Conservation (phyloP, 2,888 invertebrate species). For the Abrostola triplasia region DNA sequence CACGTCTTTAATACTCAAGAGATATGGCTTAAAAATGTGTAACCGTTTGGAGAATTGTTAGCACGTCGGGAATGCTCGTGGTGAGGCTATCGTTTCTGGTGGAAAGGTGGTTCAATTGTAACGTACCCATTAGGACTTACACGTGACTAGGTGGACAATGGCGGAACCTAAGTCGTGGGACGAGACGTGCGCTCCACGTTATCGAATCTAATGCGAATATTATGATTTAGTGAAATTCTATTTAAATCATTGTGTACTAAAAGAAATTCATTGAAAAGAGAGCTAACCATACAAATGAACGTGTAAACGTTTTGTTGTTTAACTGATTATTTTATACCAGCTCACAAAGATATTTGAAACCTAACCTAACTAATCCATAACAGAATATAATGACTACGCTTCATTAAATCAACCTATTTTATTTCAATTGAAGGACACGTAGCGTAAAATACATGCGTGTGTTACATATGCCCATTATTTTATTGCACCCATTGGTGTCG, state of each 20-base stretch:
- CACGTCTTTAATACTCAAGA: slow-evolving; percentile 50
- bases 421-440: not conserved
- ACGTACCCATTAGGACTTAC: slow-evolving; percentile 49
- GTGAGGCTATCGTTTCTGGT: slow-evolving; percentile 48
- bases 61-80: slow-evolving; percentile 35
- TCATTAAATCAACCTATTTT: no score
- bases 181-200: not conserved
- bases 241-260: no score
- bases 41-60: slow-evolving; percentile 40
- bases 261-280: no score
- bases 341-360: no score
- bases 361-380: no score
- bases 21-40: slow-evolving; percentile 58
- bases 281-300: no score
- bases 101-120: slow-evolving; percentile 47
- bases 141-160: slow-evolving; percentile 52
- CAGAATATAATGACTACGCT: no score
- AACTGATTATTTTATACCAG: no score
- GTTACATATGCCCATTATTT: not conserved
- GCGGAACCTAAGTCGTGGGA: slow-evolving; percentile 9
- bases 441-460: no score
- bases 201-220: slow-evolving; percentile 12
- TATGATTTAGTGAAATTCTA: slow-evolving; percentile 2
- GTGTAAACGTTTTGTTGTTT: no score
- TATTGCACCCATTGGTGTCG: not conserved